These are phyloP conservation scores for Xiphias gladius DNA, from an alignment of 2,113 vertebrate genomes.

Conservation along the genomic window DNA sequence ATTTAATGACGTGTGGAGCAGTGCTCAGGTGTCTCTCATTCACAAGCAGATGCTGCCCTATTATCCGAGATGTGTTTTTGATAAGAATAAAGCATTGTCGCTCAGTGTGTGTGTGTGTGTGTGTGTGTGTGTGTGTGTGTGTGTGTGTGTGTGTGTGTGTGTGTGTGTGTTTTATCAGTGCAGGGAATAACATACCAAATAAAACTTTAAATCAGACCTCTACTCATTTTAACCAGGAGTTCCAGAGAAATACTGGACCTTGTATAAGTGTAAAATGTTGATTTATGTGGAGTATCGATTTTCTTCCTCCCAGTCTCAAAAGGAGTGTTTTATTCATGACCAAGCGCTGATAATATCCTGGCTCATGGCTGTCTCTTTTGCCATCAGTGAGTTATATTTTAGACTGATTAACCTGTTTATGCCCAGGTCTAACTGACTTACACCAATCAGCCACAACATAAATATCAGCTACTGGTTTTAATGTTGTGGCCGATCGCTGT, in stretches of 20 bases:
- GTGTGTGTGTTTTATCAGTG: constrained; percentile 29
- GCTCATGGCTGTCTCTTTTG: constrained; percentile 18
- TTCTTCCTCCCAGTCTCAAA: constrained; percentile 34
- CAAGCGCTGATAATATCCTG: constrained; percentile 39
- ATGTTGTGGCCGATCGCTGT: too few species aligned
- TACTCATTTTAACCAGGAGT: constrained; percentile 14
- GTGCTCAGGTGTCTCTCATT: constrained; percentile 41
- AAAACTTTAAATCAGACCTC: constrained; percentile 29
- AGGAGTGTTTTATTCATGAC: constrained; percentile 51
- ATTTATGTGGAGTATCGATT: constrained; percentile 66
- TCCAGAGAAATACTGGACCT: constrained; percentile 39
- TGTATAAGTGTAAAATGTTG: constrained; percentile 52
- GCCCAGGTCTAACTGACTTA: constrained; percentile 1
- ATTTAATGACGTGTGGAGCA: constrained; percentile 61
- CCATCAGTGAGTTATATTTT: constrained; percentile 13
- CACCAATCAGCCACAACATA: too few species aligned
- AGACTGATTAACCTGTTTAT: constrained; percentile 41
- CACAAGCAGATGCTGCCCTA: constrained; percentile 58
- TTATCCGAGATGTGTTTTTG: constrained; percentile 64
- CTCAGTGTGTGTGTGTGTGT: neutral
- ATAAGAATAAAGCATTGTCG: constrained; percentile 39
- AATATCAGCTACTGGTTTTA: too few species aligned
- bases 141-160: too few species aligned
- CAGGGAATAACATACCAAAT: neutral
- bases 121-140: too few species aligned